Evolutionary conservation across 2,113 vertebrate species (phyloP), one percentile per base, ranked within the genome.

Genomic region (Cettia cetti): DNA sequence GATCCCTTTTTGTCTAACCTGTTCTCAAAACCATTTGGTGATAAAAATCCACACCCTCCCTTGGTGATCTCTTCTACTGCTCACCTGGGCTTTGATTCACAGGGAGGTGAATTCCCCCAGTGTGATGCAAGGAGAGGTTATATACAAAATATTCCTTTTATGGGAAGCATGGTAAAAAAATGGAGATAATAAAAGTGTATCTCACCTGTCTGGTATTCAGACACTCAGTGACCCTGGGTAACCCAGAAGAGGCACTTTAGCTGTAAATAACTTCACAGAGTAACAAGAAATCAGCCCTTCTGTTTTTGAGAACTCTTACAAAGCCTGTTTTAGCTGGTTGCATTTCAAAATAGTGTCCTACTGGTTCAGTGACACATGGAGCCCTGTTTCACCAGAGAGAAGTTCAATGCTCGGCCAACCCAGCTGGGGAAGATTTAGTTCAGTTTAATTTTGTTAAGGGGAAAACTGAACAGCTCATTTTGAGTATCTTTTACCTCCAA

Each of bases 141-240:
- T 80, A 56, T 77, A 94, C 50, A 93, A 92, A 96, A 94, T 93
- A 83, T 9, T 63, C 82, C 89, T 96, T 88, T 83, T 66, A 95
- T 0, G 2, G 88, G 60, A 86, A 12, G 37, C 18, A 89, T 2
- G 5, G 65, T 72, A 52, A 81, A 89, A 88, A 90, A 82, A 40
- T 9, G 8, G 35, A 88, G 79, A 70, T 90, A 93, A 65, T 78
- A 64, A 50, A 4, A 5, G 17, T 23, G 14, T 94, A 83, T 57
- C 88, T 94, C 95, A 94, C 92, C 94, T 96, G 95, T 93, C 95
- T 96, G 95, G 90, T 89, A 95, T 96, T 96, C 88, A 92, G 94
- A 94, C 92, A 64, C 53, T 20, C 28, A 16, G 53, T 84, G 94
- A 97, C 94, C 94, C 86, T 10, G 40, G 54, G 47, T 94, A 84